These are phyloP conservation scores for Spongilla lacustris DNA, from an alignment of 37 sponge, comb jelly and placozoan genomes.

Conservation along the genomic window DNA sequence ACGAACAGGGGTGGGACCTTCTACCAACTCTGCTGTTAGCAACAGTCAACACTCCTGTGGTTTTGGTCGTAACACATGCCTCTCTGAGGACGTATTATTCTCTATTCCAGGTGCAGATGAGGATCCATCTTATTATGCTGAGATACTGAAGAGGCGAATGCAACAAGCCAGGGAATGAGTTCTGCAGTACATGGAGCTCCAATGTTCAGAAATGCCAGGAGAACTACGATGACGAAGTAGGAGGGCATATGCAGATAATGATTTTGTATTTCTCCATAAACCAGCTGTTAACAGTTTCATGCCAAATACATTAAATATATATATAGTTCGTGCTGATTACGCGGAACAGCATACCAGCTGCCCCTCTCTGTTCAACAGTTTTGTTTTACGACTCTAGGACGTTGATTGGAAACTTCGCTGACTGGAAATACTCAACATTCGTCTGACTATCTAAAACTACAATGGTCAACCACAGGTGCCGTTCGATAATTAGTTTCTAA, in stretches of 20 bases:
- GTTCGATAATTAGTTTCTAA: too few relatives aligned
- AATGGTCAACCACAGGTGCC: too few relatives aligned
- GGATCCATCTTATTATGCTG: not conserved
- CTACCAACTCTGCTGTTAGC: constrained; percentile 19
- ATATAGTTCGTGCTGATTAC: too few relatives aligned
- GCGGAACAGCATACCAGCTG: too few relatives aligned
- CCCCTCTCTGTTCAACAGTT: too few relatives aligned
- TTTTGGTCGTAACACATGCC: not conserved
- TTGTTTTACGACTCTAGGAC: too few relatives aligned
- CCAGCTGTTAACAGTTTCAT: too few relatives aligned
- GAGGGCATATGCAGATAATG: constrained; percentile 1
- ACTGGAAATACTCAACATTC: too few relatives aligned
- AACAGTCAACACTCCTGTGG: constrained; percentile 14
- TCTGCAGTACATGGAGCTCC: not conserved
- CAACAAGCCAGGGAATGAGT: too few relatives aligned
- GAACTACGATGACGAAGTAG: constrained; percentile 4
- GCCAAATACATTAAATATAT: too few relatives aligned
- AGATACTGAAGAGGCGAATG: not conserved
- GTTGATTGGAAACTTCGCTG: too few relatives aligned
- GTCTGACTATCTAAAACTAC: too few relatives aligned
- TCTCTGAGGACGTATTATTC: not conserved
- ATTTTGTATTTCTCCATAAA: constrained; percentile 16
- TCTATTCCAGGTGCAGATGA: not conserved
- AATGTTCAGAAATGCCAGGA: not conserved
- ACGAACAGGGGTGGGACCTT: constrained; percentile 15